These are phyloP conservation scores for Melopsittacus undulatus DNA, from an alignment of 2,797 vertebrate species.

Conservation along the genomic window DNA sequence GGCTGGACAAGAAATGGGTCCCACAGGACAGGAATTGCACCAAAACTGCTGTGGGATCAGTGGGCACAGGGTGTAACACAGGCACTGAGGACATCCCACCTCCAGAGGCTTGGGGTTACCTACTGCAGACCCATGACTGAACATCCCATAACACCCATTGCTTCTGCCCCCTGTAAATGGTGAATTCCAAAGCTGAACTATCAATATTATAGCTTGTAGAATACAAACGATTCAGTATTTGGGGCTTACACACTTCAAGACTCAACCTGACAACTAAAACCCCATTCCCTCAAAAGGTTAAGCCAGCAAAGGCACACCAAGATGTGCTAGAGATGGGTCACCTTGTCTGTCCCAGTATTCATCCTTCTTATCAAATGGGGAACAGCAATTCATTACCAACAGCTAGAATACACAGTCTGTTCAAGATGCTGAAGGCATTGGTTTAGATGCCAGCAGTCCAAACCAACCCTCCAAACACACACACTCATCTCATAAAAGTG, in stretches of 20 bases:
- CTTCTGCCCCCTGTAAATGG: too few species aligned
- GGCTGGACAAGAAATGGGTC: not conserved
- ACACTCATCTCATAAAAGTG: not conserved
- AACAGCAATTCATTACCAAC: not conserved
- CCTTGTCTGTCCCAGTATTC: not conserved
- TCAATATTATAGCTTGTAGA: accelerated
- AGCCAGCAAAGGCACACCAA: not conserved
- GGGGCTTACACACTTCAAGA: not conserved
- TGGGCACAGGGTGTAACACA: not conserved
- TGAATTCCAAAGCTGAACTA: not conserved
- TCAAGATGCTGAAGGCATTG: not conserved
- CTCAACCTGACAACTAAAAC: not conserved
- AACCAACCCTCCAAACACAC: not conserved
- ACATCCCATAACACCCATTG: not conserved
- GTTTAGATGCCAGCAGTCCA: not conserved
- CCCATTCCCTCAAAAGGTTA: too few species aligned
- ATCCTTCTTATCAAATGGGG: not conserved
- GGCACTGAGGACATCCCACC: not conserved
- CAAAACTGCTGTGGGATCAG: too few species aligned
- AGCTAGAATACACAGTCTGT: not conserved
- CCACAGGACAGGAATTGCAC: not conserved
- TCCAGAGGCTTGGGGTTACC: not conserved
- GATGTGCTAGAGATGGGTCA: not conserved
- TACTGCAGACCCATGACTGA: not conserved
- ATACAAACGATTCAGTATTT: not conserved